A percentile compares a stretch with the other conserved stretches of the same genome.
Conservation (phyloP, 2,113 vertebrate genomes). For the Albula glossodonta region DNA sequence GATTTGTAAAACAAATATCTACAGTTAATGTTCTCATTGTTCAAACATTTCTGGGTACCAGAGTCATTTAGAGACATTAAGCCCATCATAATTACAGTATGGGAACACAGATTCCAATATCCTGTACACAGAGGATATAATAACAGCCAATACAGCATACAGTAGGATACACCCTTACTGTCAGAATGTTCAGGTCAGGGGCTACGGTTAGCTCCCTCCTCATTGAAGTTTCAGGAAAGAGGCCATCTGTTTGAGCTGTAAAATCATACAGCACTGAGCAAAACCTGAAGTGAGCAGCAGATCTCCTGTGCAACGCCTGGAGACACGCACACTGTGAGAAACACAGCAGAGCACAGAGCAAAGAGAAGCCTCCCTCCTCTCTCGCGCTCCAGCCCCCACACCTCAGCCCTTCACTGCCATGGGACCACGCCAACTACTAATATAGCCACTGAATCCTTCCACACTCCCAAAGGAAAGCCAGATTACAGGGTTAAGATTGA, state of each 20-base stretch:
- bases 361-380: neutral
- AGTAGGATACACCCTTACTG: no score
- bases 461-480: neutral
- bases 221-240: neutral
- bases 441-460: neutral
- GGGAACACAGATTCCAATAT: no score
- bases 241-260: neutral
- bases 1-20: no score
- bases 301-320: neutral
- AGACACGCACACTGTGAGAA: neutral
- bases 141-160: no score
- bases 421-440: neutral
- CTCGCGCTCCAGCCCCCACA: neutral
- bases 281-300: neutral
- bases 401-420: neutral
- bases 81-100: no score
- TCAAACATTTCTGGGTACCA: no score
- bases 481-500: neutral
- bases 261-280: neutral
- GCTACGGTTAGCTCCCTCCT: neutral
- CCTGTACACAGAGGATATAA: no score
- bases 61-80: no score
- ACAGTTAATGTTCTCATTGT: no score
- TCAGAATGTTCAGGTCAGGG: neutral
- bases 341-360: neutral